Evolutionary conservation across 2,888 invertebrate species (phyloP).

Genomic region (Cantharis rufa): DNA sequence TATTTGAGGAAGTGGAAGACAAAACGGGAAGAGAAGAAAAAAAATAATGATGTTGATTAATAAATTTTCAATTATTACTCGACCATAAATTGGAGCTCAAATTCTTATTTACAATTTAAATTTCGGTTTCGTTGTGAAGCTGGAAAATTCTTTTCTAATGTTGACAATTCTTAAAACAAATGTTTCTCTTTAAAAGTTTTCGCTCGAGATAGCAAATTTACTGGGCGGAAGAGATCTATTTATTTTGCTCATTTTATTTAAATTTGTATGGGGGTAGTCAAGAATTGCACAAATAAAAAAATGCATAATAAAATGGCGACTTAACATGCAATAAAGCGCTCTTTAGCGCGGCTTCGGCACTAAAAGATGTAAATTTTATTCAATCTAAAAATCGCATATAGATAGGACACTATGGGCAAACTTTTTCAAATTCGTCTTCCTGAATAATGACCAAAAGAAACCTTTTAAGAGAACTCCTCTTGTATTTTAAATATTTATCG

Average conservation of each 20-base stretch:
- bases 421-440: neutral
- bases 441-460: conserved; percentile 7
- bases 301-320: neutral
- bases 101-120: conserved; percentile 1
- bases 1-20: neutral
- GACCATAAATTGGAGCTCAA: neutral
- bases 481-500: conserved; percentile 16
- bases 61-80: neutral
- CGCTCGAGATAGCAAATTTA: conserved; percentile 7
- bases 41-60: neutral
- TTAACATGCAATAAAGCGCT: neutral
- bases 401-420: neutral
- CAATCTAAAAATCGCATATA: neutral
- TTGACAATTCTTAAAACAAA: conserved; percentile 11
- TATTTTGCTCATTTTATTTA: conserved; percentile 4
- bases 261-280: neutral
- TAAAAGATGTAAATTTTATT: neutral
- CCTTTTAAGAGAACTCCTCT: neutral
- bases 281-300: neutral
- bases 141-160: conserved; percentile 8
- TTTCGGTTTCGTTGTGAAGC: neutral
- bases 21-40: neutral
- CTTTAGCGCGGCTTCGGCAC: neutral
- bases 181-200: conserved; percentile 5
- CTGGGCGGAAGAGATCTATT: conserved; percentile 8